Conservation (phyloP, 2,113 vertebrate genomes). For the Spheniscus mendiculus region DNA sequence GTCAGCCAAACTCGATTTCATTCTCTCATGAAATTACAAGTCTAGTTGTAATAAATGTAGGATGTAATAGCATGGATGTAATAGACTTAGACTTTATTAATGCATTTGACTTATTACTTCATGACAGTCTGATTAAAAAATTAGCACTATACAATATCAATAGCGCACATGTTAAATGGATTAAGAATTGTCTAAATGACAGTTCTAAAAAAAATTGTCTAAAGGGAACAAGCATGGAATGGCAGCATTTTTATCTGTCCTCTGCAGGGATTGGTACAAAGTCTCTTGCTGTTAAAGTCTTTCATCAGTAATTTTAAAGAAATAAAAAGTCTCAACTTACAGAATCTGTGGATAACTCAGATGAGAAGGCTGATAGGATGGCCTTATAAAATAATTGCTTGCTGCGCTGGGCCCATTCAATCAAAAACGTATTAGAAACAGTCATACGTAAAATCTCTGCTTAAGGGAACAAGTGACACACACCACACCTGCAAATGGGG, state of each 20-base stretch:
- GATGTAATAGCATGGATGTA: slow-evolving; percentile 40
- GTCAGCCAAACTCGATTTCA: slow-evolving; percentile 26
- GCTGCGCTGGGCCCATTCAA: background rate
- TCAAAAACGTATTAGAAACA: background rate
- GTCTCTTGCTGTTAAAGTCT: background rate
- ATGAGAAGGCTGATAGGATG: background rate
- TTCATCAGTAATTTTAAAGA: background rate
- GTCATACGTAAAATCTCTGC: background rate
- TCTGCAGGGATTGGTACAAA: background rate
- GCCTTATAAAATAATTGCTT: background rate
- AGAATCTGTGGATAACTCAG: background rate
- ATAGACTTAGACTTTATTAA: slow-evolving; percentile 40
- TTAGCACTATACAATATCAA: slow-evolving; percentile 36
- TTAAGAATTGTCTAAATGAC: slow-evolving; percentile 41
- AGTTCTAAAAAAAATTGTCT: background rate
- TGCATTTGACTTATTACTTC: slow-evolving; percentile 32
- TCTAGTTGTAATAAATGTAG: slow-evolving; percentile 37
- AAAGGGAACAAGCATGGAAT: background rate
- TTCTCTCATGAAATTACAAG: slow-evolving; percentile 54
- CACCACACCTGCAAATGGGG: background rate
- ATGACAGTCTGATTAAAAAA: slow-evolving; percentile 62
- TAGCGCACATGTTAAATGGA: slow-evolving; percentile 29
- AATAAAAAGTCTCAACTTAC: background rate
- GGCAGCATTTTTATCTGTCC: slow-evolving; percentile 43
- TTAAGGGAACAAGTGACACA: background rate